Percentiles rank a stretch among this genome's conserved stretches.
Conservation (phyloP, 2,797 vertebrate genomes). For the Ciconia nigra region DNA sequence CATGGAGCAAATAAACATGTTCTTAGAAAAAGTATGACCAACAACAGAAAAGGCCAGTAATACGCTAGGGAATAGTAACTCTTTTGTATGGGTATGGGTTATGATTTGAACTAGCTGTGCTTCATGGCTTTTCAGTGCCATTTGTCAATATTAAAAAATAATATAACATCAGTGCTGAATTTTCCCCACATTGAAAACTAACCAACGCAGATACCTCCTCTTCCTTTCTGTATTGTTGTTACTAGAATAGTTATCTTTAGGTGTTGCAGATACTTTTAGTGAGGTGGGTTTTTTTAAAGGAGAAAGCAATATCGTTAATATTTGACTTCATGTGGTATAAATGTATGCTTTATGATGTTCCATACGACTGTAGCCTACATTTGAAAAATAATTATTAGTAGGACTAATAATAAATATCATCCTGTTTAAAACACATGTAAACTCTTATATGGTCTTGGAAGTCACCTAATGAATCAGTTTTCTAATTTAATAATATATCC, state of each 20-base stretch:
- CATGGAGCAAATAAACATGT: background rate
- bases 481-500: background rate
- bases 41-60: background rate
- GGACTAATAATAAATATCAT: background rate
- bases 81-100: background rate
- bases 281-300: background rate
- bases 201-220: background rate
- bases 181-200: background rate
- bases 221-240: background rate
- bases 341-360: background rate
- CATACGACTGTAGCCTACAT: background rate
- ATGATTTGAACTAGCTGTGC: background rate
- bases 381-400: background rate
- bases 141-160: background rate
- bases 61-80: background rate
- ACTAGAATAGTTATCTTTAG: conserved; percentile 21
- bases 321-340: background rate
- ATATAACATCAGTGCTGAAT: background rate
- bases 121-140: background rate
- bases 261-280: background rate
- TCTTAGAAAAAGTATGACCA: background rate
- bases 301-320: background rate
- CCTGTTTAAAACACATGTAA: background rate
- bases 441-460: background rate
- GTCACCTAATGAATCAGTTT: background rate